Conservation (phyloP, 2,888 invertebrate species). For the Acrobasis repandana region DNA sequence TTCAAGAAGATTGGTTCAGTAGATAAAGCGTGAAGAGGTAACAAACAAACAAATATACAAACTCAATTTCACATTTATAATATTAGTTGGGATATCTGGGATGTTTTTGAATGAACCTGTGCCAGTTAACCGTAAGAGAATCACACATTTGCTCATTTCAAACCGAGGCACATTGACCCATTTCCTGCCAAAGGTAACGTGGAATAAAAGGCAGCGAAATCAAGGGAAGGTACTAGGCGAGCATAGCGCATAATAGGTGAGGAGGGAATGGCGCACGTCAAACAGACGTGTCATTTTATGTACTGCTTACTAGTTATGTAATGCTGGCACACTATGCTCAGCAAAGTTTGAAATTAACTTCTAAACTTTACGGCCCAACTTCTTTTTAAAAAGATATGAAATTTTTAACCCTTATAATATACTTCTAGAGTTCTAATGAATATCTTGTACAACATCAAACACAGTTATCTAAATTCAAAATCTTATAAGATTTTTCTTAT, state of each 20-base stretch:
- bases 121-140: not conserved
- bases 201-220: constrained; percentile 50
- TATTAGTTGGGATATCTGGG: too few species aligned
- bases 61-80: too few species aligned
- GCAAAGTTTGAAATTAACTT: not conserved
- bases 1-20: too few species aligned
- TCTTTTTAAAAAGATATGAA: not conserved
- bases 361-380: not conserved
- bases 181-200: constrained; percentile 49
- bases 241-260: constrained; percentile 50
- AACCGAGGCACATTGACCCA: constrained; percentile 52
- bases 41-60: too few species aligned
- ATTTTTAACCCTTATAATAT: too few species aligned
- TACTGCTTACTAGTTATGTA: constrained; percentile 5
- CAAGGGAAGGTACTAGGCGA: constrained; percentile 54
- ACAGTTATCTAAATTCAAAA: too few species aligned
- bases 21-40: too few species aligned
- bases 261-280: constrained; percentile 29
- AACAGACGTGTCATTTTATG: constrained; percentile 36
- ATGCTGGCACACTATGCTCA: not conserved
- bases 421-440: too few species aligned
- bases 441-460: too few species aligned
- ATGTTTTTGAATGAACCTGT: too few species aligned
- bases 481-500: too few species aligned
- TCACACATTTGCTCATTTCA: constrained; percentile 45